Percentiles rank a stretch among this genome's conserved stretches.
phyloP scores from a whole-genome alignment of 2,888 invertebrate species.

The Lepidochitona cinerea region DNA sequence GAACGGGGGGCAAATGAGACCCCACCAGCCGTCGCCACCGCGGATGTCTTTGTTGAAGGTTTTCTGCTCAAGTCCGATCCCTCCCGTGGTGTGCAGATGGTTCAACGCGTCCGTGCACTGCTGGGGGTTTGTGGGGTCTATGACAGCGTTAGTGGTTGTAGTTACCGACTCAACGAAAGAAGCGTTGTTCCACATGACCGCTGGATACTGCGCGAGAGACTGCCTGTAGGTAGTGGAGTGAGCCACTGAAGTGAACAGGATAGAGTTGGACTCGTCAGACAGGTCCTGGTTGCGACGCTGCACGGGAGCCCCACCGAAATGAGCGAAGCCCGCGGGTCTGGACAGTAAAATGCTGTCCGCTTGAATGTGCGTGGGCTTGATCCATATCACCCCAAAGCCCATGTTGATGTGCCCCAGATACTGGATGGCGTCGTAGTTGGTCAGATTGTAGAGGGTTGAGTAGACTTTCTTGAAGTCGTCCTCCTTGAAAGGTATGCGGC shows the following conservation, averaged over 20 bases:
- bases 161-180: background rate
- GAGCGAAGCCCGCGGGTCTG: background rate
- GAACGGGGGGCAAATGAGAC: background rate
- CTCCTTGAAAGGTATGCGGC: background rate
- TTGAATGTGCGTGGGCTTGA: background rate
- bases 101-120: background rate
- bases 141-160: background rate
- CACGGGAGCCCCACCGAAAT: background rate
- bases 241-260: background rate
- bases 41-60: background rate
- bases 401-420: background rate
- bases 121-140: background rate
- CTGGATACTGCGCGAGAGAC: background rate
- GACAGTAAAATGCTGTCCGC: background rate
- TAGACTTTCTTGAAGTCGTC: background rate
- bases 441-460: background rate
- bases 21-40: background rate
- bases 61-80: background rate
- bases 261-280: background rate
- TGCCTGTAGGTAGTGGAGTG: background rate
- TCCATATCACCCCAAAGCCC: background rate
- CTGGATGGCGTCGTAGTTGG: background rate
- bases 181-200: background rate
- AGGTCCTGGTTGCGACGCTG: background rate
- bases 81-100: background rate